Conservation (phyloP, 2,797 vertebrate genomes). For the Pteronotus mesoamericanus region DNA sequence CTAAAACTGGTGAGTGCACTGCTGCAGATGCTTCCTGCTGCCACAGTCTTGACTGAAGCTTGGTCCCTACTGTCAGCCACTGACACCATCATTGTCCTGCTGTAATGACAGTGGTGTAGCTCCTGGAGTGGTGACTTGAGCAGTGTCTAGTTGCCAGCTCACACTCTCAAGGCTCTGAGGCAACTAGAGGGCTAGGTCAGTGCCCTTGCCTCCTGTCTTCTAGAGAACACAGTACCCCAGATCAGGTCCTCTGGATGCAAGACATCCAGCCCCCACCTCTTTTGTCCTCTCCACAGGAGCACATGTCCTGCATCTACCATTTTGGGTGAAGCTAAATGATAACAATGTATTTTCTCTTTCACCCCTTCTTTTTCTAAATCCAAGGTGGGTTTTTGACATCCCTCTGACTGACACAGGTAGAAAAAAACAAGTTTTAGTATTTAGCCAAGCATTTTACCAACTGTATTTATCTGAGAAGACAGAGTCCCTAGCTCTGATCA, state of each 20-base stretch:
- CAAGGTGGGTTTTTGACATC: neutral
- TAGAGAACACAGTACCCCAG: neutral
- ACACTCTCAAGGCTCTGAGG: neutral
- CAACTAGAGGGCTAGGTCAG: too few species aligned
- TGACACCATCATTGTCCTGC: fast-evolving
- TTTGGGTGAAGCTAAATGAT: neutral
- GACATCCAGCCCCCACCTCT: neutral
- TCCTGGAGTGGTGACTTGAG: neutral
- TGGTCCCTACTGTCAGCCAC: fast-evolving
- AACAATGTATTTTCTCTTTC: neutral
- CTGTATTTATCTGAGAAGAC: neutral
- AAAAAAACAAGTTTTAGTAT: neutral
- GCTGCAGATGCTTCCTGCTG: fast-evolving
- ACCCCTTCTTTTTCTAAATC: neutral
- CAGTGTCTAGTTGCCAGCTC: neutral
- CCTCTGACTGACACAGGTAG: neutral
- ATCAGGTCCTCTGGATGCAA: neutral
- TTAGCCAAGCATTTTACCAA: neutral
- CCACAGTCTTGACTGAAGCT: neutral
- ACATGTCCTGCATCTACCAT: neutral
- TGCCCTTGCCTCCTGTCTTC: neutral
- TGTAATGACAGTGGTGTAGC: fast-evolving
- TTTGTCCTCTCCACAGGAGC: neutral
- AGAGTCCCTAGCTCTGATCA: neutral
- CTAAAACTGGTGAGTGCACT: neutral